Conservation (phyloP, 1,140 invertebrate species). For the Antheraea mylitta region DNA sequence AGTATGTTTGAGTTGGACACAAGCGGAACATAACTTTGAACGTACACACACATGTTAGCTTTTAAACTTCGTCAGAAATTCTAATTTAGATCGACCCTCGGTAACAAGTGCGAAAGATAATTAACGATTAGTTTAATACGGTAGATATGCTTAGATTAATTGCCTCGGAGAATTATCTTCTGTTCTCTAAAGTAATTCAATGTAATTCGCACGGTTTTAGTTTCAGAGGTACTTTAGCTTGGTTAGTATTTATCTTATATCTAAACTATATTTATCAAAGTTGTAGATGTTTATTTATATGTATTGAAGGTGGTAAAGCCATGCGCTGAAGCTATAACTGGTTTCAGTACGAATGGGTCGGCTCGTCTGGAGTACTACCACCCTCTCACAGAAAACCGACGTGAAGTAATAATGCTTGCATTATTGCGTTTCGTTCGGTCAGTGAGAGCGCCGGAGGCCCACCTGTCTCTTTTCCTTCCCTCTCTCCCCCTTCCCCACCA, state of each 20-base stretch:
- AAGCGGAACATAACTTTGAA: conserved; percentile 34
- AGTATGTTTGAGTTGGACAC: conserved; percentile 56
- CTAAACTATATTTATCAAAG: not conserved
- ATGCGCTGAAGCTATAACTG: no score
- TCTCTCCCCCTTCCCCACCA: no score
- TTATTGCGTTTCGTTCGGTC: no score
- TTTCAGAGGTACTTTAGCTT: not conserved
- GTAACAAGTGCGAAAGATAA: conserved; percentile 42
- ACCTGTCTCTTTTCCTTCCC: no score
- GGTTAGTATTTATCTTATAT: no score
- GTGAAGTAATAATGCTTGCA: no score
- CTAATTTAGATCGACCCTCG: conserved; percentile 41
- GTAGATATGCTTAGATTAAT: conserved; percentile 47
- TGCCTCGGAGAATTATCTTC: not conserved
- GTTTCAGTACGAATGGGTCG: no score
- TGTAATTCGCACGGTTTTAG: not conserved
- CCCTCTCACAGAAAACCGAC: no score
- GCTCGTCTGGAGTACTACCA: no score
- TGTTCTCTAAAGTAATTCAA: conserved; percentile 9
- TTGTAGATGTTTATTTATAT: no score
- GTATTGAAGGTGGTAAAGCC: no score
- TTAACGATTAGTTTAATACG: conserved; percentile 53
- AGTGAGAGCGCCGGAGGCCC: no score
- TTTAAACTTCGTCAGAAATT: conserved; percentile 52
- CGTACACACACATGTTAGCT: conserved; percentile 32